phyloP scores from a whole-genome alignment of 2,113 vertebrate species.

The Pterophyllum scalare region DNA sequence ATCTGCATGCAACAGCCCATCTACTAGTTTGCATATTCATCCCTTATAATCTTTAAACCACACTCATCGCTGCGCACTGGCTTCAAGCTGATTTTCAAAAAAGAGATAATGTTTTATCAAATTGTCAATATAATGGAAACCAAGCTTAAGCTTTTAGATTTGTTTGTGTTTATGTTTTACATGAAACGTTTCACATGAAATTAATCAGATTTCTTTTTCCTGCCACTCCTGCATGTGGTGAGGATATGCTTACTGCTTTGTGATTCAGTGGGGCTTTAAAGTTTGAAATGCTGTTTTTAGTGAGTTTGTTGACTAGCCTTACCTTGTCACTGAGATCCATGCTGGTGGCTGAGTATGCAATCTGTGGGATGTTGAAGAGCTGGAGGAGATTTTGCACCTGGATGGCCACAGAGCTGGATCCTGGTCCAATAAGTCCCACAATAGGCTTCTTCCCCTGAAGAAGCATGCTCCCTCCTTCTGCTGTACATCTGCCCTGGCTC shows the following conservation, averaged over 20 bases:
- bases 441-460: slow-evolving; percentile 94
- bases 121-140: neutral
- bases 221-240: neutral
- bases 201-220: neutral
- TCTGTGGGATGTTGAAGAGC: slow-evolving; percentile 99
- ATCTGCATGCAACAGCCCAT: neutral
- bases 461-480: slow-evolving; percentile 76
- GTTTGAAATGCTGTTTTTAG: neutral
- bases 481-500: slow-evolving; percentile 87
- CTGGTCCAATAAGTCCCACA: slow-evolving; percentile 96
- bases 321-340: slow-evolving; percentile 98
- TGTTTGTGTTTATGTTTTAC: neutral
- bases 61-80: neutral
- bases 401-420: slow-evolving; percentile 98
- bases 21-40: neutral
- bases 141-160: neutral
- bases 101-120: neutral
- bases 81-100: neutral
- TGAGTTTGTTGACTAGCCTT: neutral
- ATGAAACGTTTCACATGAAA: neutral
- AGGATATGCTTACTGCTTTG: neutral
- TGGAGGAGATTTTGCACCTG: slow-evolving; percentile 98
- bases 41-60: neutral
- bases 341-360: slow-evolving; percentile 98
- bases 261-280: neutral